Evolutionary conservation across 2,113 vertebrate species (phyloP), one percentile per base, ranked within the genome.

Genomic region (Halichoeres trimaculatus): DNA sequence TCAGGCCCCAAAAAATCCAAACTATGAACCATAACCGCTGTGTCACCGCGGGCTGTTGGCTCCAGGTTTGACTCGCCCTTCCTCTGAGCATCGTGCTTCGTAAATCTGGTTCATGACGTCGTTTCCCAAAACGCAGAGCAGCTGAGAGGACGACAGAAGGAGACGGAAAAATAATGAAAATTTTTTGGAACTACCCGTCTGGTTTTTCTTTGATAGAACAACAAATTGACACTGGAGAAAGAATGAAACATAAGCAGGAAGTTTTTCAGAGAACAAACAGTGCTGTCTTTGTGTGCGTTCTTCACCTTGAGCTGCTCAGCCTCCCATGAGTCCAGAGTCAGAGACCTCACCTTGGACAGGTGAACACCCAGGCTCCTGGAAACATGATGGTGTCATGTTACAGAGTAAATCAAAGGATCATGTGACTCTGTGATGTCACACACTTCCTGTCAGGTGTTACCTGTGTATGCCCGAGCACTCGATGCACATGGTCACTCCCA

Each of bases 271-370:
- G 3, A 43, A 5, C 41, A 43, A 5, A 5, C 30, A 30, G 30
- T 30, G 30, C 30, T 61, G 55, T 11, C 24, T 56, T 3, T 30
- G 30, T 30, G 30, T 30, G 30, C 6, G 30, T 30, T 6, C 30
- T 4, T 56, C 60, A 95, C 94, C 93, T 95, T 95, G 20, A 94
- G 74, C 78, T 94, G 94, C 24, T 94, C 94, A 0, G 94, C 70
- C 24, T 94, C 94, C 94, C 94, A 95, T 8, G 93, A 94, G 76
- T 95, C 94, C 85, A 95, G 90, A 4, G 94, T 95, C 26, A 95
- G 92, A 1, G 94, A 95, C 0, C 94, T 85, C n/a, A 95, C 90
- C 71, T 95, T 95, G 0, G 94, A 94, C 77, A 94, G 83, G 69
- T 95, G 94, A 20, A 95, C 94, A 0, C 94, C 94, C 1, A 95